Evolutionary conservation across 2,888 invertebrate species (phyloP).

Genomic region (Mesochorus sp.): DNA sequence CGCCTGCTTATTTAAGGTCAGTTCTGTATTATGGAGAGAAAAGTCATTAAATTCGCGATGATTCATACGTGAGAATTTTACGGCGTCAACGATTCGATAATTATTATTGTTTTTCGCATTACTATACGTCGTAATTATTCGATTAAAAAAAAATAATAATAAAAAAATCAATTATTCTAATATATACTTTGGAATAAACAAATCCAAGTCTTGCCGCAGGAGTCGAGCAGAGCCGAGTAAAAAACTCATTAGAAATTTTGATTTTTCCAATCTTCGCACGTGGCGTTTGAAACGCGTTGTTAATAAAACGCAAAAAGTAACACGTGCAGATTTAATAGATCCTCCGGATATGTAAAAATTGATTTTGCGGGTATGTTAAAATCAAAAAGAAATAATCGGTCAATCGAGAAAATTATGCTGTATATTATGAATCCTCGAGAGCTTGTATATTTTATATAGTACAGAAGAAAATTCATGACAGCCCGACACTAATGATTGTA

Average conservation of each 20-base stretch:
- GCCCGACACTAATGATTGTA: conserved; percentile 46
- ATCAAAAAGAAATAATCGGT: conserved; percentile 3
- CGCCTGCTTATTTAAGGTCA: neutral
- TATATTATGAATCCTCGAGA: neutral
- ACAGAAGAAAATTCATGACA: conserved; percentile 42
- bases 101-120: no score
- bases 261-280: neutral
- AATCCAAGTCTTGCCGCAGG: no score
- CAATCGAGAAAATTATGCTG: conserved; percentile 15
- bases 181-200: no score
- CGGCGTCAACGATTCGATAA: no score
- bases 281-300: no score
- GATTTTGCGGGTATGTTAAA: neutral
- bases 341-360: neutral
- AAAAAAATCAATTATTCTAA: no score
- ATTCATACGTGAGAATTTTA: conserved; percentile 14
- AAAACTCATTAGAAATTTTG: neutral
- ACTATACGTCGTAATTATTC: no score
- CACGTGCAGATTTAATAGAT: neutral
- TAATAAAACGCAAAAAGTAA: no score
- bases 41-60: conserved; percentile 10
- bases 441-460: neutral
- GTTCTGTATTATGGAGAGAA: neutral
- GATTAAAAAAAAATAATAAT: no score
- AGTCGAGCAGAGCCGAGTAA: no score